Conservation (phyloP, 2,888 invertebrate species). For the Dione juno region DNA sequence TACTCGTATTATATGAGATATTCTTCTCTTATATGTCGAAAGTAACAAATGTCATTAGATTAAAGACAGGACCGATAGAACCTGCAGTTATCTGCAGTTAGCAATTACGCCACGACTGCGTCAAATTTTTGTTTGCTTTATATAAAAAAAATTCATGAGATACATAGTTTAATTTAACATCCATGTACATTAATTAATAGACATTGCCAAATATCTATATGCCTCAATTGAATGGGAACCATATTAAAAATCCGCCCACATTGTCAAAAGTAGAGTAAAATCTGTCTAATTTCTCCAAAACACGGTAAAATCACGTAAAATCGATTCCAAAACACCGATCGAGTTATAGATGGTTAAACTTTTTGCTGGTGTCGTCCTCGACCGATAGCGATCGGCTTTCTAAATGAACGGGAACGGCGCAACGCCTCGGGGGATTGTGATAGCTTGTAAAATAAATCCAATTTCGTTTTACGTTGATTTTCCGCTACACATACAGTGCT, state of each 20-base stretch:
- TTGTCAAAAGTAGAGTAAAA: neutral
- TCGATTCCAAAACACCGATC: constrained; percentile 10
- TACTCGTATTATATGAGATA: too few species aligned
- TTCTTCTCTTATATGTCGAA: too few species aligned
- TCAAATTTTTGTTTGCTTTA: too few species aligned
- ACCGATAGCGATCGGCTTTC: constrained; percentile 7
- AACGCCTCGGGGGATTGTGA: constrained; percentile 22
- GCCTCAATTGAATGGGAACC: neutral
- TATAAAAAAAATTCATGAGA: too few species aligned
- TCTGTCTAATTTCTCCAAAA: neutral
- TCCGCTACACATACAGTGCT: neutral
- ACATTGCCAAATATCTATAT: too few species aligned
- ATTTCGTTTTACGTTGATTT: constrained; percentile 21
- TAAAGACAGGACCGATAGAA: too few species aligned
- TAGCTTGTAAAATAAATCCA: constrained; percentile 29
- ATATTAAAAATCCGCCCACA: neutral
- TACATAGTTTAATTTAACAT: too few species aligned
- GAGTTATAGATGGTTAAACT: constrained; percentile 14
- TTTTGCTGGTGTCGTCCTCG: constrained; percentile 14
- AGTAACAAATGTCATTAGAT: too few species aligned
- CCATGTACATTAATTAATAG: too few species aligned
- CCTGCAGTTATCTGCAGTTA: too few species aligned
- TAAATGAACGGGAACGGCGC: constrained; percentile 20
- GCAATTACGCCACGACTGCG: too few species aligned
- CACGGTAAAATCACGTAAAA: neutral